These are phyloP conservation scores for Halcyon malimbica DNA, from an alignment of 2,113 vertebrate genomes.

Conservation along the genomic window DNA sequence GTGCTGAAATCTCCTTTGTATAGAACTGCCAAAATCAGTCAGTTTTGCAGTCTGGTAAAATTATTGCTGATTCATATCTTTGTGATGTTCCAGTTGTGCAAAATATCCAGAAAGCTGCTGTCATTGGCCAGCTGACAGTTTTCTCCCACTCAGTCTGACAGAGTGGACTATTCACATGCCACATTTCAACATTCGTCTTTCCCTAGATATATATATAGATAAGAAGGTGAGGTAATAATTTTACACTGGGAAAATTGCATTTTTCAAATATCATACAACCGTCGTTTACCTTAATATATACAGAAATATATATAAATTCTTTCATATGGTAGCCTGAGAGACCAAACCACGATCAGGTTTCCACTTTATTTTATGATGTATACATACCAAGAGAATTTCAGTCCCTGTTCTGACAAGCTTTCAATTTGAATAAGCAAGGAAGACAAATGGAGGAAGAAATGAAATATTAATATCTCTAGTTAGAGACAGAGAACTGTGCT, in stretches of 20 bases:
- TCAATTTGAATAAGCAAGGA: constrained; percentile 59
- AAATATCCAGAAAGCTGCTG: background rate
- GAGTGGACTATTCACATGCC: background rate
- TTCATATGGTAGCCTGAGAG: background rate
- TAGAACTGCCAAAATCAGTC: background rate
- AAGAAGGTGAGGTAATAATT: background rate
- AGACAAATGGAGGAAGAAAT: constrained; percentile 54
- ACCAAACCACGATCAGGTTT: constrained; percentile 40
- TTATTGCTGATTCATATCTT: constrained; percentile 1
- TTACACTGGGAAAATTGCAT: background rate
- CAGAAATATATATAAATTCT: background rate
- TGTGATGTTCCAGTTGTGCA: background rate
- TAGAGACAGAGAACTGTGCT: background rate
- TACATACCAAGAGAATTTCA: constrained; percentile 59
- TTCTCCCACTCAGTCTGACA: background rate
- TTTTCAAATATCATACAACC: constrained; percentile 6
- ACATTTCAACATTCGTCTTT: background rate
- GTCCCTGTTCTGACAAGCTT: constrained; percentile 62
- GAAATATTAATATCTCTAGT: constrained; percentile 57
- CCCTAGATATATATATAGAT: background rate
- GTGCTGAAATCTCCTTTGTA: background rate
- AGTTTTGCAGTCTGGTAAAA: background rate
- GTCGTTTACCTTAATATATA: background rate
- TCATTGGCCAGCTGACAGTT: background rate
- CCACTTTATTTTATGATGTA: constrained; percentile 33